A percentile compares a stretch with the other conserved stretches of the same genome.
phyloP scores from a whole-genome alignment of 2,797 vertebrate genomes.

The Karalla daura region DNA sequence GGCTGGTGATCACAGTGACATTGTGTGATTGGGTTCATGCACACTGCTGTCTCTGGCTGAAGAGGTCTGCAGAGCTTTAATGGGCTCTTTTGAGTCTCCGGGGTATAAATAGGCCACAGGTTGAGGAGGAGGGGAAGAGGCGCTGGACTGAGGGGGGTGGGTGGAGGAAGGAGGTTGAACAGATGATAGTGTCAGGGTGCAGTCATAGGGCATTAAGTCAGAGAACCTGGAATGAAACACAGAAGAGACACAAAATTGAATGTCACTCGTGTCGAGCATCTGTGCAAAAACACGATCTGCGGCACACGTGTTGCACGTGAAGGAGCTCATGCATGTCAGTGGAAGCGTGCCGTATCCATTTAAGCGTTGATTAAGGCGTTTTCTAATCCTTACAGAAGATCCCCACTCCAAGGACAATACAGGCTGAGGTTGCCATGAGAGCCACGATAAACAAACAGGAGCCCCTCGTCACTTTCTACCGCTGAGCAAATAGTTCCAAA shows the following conservation, averaged over 20 bases:
- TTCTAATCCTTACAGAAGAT: slow-evolving; percentile 31
- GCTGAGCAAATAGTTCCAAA: slow-evolving; percentile 11
- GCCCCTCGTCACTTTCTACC: slow-evolving; percentile 13
- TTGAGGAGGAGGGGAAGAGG: slow-evolving; percentile 61
- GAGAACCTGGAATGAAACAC: slow-evolving; percentile 54
- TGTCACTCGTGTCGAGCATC: neutral
- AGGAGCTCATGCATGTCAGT: slow-evolving; percentile 2
- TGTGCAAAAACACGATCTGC: neutral
- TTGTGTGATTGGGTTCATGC: slow-evolving; percentile 27
- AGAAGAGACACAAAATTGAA: slow-evolving; percentile 21
- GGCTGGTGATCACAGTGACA: slow-evolving; percentile 9
- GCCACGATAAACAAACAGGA: slow-evolving; percentile 46
- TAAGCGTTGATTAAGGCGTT: slow-evolving; percentile 1
- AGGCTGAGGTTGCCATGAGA: slow-evolving; percentile 43
- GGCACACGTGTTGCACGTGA: neutral
- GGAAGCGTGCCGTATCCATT: slow-evolving; percentile 11
- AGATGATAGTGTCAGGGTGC: slow-evolving; percentile 68
- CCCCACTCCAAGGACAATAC: slow-evolving; percentile 16
- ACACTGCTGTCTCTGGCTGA: slow-evolving; percentile 41
- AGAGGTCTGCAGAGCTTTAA: slow-evolving; percentile 57
- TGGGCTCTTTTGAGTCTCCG: slow-evolving; percentile 62
- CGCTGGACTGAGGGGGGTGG: slow-evolving; percentile 24
- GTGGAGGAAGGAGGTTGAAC: slow-evolving; percentile 53
- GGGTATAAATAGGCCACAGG: slow-evolving; percentile 75
- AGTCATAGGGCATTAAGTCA: slow-evolving; percentile 16